Base-by-base conservation (phyloP, 1,140 invertebrate genomes). In the Tenebrio molitor region DNA sequence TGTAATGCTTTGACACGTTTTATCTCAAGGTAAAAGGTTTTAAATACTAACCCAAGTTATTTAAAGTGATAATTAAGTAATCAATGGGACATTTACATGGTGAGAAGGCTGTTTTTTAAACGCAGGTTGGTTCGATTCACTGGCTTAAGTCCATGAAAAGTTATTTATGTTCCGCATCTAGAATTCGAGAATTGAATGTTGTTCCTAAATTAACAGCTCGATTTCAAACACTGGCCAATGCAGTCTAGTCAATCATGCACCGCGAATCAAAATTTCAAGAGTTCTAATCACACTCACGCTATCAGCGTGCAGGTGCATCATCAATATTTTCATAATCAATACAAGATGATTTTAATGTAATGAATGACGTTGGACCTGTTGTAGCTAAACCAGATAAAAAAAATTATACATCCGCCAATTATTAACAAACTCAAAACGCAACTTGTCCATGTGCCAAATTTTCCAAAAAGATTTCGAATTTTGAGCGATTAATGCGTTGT, bases 41-140 rank as follows among this genome's bases (percentile, higher is more conserved):
- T 17, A 23, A 58, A 58, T 58, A n/a, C 23, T 39, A 39, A 58
- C 21, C 19, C 14, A n/a, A 53, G 46, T 53, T 53, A 58, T 29
- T 58, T 29, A 25, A 33, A 58, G 50, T 29, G 21, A 58, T 58
- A 58, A 58, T 58, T 25, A 58, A 58, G 23, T 58, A 58, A 58
- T 58, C 14, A 58, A 58, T 58, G 50, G 21, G 50, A 29, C 23
- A 58, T 58, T 58, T 58, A 58, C 50, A 58, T 15, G 21, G 23
- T 23, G 50, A 58, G 50, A 58, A 58, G 50, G 50, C 23, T 15
- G 50, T 25, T 25, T 58, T 58, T 58, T 58, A 58, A 29, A 34
- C 44, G 12, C 12, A 12, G 15, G 23, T 53, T 53, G 21, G 46
- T 50, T 50, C 44, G 44, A 50, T 50, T 17, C 44, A 50, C 44